Base-by-base conservation (phyloP, 2,113 vertebrate species). In the Anseranas semipalmata region DNA sequence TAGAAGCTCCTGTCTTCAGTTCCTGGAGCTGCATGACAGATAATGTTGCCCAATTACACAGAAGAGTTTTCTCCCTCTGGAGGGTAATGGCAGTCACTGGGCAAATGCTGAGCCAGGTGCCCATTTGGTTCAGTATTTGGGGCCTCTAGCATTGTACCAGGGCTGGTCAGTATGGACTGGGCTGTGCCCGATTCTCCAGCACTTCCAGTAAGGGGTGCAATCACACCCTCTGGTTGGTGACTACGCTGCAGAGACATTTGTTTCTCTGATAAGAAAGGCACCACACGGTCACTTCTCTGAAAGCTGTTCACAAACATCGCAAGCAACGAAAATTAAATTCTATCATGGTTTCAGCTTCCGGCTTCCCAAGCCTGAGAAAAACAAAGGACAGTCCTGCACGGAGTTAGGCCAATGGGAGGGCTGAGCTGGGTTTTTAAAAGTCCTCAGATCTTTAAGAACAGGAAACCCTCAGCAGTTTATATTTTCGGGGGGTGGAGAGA, bases 171-270 rank as follows among this genome's bases (percentile, higher is more conserved):
- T 8, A 11, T 1, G 16, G 70, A 10, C 15, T 63, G 30, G 62
- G 43, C 28, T 18, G 39, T 2, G 70, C 28, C 41, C 55, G 24
- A 43, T 6, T 67, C 56, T 32, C 30, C 74, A 6, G 7, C 5
- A 0, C 39, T n/a, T 50, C 52, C 68, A 13, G 5, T 0, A 35
- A 58, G 1, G 2, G 60, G 2, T 30, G 16, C 35, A 7, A 4
- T 33, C 28, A 1, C 60, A 16, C 5, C 71, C 45, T 8, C 45
- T 25, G 27, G 1, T 19, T 7, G 3, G 15, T 2, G 0, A 2
- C 35, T 27, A 4, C 25, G 1, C 48, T 11, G 27, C 79, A 20
- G 62, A 18, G 62, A 39, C 35, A 22, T 43, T 43, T 3, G 1
- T 43, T 79, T 25, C 39, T 46, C 45, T 13, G 28, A 15, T 2